Base-by-base conservation (phyloP, 2,888 invertebrate genomes). In the Drosophila setosimentum region DNA sequence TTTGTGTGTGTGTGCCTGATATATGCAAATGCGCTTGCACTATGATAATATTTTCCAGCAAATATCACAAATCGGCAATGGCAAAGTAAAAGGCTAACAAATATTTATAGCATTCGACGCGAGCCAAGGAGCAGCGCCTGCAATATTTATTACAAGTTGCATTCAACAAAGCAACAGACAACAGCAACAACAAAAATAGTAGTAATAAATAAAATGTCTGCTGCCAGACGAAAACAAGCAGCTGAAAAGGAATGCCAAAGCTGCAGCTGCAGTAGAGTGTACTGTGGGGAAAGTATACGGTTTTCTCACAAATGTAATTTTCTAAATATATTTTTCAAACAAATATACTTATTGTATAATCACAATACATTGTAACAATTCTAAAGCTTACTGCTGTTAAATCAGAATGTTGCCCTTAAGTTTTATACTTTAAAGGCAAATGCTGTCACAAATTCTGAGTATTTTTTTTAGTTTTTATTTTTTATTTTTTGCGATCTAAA, bases 131-230 rank as follows among this genome's bases (percentile, higher is more conserved):
- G 66, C 73, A 75, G 63, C 74, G 50, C 29, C 66, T 75, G 87
- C 84, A 87, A 87, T 89, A 87, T 87, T 87, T 87, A 87, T 87
- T 87, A 77, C 89, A 78, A 78, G 75, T 79, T 78, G 87, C 89
- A 82, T 83, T 77, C 82, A 83, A 58, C 62, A 62, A 37, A 76
- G 67, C 64, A 68, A 61, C 66, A 68, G 40, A 54, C 53, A 54
- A 49, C 27, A 45, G 27, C 53, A 66, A 68, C 67, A 64, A 40
- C 30, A 58, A 42, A 7, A 24, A 24, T 35, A 30, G 21, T 16
- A 21, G 78, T 57, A 73, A 68, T 67, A 69, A 58, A 57, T 49
- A 83, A 77, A 80, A 78, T 70, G 80, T 74, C 73, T 78, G 66
- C 71, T 72, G 73, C 64, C 74, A 84, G 70, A 60, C 68, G 72